Base-by-base conservation (phyloP, 2,888 invertebrate species). In the Polyploca ridens region DNA sequence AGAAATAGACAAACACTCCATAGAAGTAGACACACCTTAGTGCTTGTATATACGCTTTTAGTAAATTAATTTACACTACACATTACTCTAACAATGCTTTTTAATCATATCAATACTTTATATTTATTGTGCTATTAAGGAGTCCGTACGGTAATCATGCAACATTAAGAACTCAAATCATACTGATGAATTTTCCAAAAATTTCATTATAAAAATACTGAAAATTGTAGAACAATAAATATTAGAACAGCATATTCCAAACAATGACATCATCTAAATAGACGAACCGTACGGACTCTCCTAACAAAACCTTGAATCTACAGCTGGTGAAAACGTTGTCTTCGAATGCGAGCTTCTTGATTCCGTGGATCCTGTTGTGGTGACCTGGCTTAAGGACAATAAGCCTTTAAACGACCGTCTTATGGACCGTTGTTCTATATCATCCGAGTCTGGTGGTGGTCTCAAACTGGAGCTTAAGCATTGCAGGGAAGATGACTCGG, bases 311-410 rank as follows among this genome's bases (percentile, higher is more conserved):
- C 89, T 71, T 91, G 89, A 87, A 81, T 92, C 85, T 87, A 63
- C 94, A 98, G 98, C 97, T 85, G 98, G 98, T 63, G 97, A 98
- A 84, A 96, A 96, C 81, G 97, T 97, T 57, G 90, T 94, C 69
- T 98, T 98, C 90, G 97, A 97, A 89, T 97, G 97, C 85, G 95
- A 96, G 72, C 94, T 98, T 70, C 95, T 95, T 69, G 89, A 89
- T 2, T 94, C 96, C 27, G 91, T 94, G 62, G 96, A 96, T 3
- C 95, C 95, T 14, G 94, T 95, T 49, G 92, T 93, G 49, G 96
- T 98, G 70, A 96, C 96, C 14, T 98, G 98, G 98, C 87, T 98
- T 73, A 98, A 98, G 89, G 97, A 98, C 89, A 98, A 98, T 90
- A 96, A 96, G 87, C 96, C 97, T 0, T 84, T 98, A 76, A 96